These are phyloP conservation scores for Dromococcyx pavoninus DNA, from an alignment of 2,797 vertebrate species.

Conservation along the genomic window DNA sequence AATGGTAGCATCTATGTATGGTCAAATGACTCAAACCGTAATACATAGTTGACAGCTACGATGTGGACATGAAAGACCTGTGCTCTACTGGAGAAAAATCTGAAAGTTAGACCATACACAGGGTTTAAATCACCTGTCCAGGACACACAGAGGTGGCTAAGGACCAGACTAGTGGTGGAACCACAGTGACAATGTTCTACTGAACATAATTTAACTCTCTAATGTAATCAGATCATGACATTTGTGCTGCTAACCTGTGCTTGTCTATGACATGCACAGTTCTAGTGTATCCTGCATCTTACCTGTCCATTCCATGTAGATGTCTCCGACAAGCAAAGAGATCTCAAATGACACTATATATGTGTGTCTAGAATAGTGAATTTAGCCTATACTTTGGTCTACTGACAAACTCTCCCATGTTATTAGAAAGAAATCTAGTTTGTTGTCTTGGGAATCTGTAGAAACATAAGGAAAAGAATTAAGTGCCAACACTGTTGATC, in stretches of 20 bases:
- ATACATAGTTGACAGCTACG: neutral
- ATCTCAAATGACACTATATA: neutral
- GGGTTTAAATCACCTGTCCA: neutral
- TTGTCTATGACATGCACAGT: neutral
- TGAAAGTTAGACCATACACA: neutral
- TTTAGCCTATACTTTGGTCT: neutral
- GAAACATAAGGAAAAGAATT: neutral
- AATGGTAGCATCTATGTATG: rapidly evolving
- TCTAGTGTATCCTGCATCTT: neutral
- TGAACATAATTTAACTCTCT: neutral
- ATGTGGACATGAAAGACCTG: neutral
- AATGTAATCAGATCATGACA: neutral
- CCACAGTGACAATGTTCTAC: neutral
- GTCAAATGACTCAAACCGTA: neutral
- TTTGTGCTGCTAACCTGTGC: neutral
- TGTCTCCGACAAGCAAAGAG: neutral
- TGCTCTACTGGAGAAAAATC: neutral
- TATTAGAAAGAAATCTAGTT: neutral
- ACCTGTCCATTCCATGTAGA: neutral
- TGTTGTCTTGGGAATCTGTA: neutral
- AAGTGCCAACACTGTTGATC: neutral
- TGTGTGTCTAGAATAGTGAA: neutral
- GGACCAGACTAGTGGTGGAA: neutral
- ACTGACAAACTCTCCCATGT: neutral
- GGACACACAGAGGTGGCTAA: neutral